Evolutionary conservation across 2,797 vertebrate genomes (phyloP).

Genomic region (Florisuga fusca): DNA sequence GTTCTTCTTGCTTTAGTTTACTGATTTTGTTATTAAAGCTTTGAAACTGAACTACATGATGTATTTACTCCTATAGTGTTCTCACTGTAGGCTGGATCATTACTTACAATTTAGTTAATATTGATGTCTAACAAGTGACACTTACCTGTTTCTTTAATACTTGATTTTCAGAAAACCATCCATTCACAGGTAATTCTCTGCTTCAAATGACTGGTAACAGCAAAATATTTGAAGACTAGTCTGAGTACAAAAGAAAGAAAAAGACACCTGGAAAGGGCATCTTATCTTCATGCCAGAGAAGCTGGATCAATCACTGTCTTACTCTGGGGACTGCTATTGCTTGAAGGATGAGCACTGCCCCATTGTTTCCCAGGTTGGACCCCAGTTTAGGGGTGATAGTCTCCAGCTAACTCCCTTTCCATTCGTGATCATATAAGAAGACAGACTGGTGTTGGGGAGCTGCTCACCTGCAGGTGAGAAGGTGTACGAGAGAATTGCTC

Average conservation of each 20-base stretch:
- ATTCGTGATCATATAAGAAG: accelerated
- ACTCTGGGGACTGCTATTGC: background rate
- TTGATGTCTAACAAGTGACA: background rate
- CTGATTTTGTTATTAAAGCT: background rate
- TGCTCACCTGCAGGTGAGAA: background rate
- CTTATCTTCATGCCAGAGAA: background rate
- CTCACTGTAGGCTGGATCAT: background rate
- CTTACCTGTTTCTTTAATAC: background rate
- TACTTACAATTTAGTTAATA: background rate
- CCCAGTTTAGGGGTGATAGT: background rate
- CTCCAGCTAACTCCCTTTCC: background rate
- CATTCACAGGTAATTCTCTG: background rate
- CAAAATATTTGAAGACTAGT: background rate
- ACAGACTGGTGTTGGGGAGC: background rate
- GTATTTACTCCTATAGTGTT: background rate
- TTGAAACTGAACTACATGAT: background rate
- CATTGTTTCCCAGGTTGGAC: background rate
- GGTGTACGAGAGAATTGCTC: background rate
- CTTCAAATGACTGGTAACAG: background rate
- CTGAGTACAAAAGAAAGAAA: background rate
- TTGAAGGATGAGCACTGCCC: background rate
- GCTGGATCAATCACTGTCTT: background rate
- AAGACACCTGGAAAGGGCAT: background rate
- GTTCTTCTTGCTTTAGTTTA: background rate
- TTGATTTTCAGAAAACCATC: background rate